phyloP scores from a whole-genome alignment of 1,140 invertebrate genomes.

The Aphelinus atriplicis region DNA sequence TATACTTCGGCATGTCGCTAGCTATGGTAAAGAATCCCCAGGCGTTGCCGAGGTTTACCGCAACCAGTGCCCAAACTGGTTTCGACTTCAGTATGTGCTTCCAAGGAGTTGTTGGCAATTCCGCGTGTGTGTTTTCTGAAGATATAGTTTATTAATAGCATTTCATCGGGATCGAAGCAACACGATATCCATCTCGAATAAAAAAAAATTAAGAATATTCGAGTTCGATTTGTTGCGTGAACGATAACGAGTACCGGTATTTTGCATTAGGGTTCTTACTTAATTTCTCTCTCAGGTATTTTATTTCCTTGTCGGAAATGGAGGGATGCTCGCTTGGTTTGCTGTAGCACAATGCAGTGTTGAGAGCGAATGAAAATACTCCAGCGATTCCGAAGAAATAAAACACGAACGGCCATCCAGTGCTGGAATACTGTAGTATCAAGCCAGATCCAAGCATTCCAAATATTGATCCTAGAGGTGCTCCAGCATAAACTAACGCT shows the following conservation, averaged over 20 bases:
- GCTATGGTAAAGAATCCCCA: constrained; percentile 95
- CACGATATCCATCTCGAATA: too few relatives aligned
- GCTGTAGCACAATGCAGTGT: constrained; percentile 77
- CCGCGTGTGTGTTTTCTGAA: constrained; percentile 57
- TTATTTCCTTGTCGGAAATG: constrained; percentile 81
- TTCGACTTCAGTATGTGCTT: constrained; percentile 77
- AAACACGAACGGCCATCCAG: constrained; percentile 81
- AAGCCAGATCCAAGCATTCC: constrained; percentile 77
- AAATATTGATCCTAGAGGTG: constrained; percentile 69
- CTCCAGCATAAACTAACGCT: neutral
- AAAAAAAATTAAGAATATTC: too few relatives aligned
- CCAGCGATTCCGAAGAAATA: constrained; percentile 84
- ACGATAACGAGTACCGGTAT: constrained; percentile 89
- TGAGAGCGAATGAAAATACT: constrained; percentile 77
- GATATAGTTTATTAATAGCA: neutral
- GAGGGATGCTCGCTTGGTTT: constrained; percentile 85
- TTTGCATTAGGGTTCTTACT: constrained; percentile 79
- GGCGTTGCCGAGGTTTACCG: constrained; percentile 85
- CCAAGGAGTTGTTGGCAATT: constrained; percentile 75
- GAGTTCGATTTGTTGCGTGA: neutral
- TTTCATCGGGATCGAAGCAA: neutral
- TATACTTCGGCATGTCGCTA: constrained; percentile 91
- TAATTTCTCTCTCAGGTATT: constrained; percentile 76
- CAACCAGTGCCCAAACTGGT: constrained; percentile 79
- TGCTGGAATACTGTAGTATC: constrained; percentile 71